Conservation (phyloP, 2,797 vertebrate genomes). For the Eulemur albifrons region DNA sequence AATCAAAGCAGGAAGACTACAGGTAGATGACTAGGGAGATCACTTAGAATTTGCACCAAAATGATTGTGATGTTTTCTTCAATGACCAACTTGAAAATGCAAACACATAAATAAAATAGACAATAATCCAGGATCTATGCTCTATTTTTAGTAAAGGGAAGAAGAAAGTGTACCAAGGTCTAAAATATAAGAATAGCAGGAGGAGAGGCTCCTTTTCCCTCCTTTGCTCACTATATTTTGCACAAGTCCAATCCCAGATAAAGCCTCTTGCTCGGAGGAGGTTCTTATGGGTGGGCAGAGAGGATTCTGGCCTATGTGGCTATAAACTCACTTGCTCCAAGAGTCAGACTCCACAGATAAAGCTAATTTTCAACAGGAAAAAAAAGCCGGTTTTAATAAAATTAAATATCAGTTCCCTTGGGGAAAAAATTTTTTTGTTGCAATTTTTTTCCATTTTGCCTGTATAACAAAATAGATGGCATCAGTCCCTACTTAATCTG, state of each 20-base stretch:
- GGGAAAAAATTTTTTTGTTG: neutral
- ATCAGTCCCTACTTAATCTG: neutral
- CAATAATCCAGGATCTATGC: neutral
- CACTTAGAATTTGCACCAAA: neutral
- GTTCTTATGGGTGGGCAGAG: neutral
- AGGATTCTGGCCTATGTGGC: neutral
- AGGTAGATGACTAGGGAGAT: neutral
- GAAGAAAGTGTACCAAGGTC: neutral
- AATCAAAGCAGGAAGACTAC: neutral
- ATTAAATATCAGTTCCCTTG: conserved; percentile 15
- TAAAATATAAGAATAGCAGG: neutral
- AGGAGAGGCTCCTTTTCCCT: neutral
- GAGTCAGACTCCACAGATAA: neutral
- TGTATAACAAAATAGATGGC: neutral
- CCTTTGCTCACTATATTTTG: neutral
- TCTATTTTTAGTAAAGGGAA: neutral
- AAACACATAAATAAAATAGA: neutral
- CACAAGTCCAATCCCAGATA: neutral
- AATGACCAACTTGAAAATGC: neutral
- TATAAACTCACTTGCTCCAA: neutral
- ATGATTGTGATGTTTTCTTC: neutral
- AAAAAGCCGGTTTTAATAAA: neutral
- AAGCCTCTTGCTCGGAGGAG: neutral
- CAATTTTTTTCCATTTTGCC: neutral
- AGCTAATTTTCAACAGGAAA: neutral